Evolutionary conservation across 2,113 vertebrate genomes (phyloP).

Genomic region (Melanerpes aurifrons): DNA sequence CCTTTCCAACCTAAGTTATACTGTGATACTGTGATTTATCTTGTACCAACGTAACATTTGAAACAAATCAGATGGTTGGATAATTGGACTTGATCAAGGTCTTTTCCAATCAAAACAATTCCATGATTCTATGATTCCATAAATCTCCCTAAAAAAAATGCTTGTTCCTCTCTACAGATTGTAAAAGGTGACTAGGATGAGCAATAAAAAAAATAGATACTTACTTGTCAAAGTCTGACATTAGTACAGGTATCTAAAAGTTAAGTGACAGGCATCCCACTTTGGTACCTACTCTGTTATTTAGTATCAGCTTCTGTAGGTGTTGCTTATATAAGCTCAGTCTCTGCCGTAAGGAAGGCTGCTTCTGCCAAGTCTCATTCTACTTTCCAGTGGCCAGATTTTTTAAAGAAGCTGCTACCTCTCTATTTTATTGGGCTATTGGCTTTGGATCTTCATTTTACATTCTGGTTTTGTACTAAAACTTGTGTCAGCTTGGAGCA

Average conservation of each 20-base stretch:
- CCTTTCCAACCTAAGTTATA: no score
- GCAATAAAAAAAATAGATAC: neutral
- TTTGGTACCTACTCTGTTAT: neutral
- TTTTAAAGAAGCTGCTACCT: neutral
- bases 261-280: neutral
- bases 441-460: neutral
- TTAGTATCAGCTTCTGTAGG: neutral
- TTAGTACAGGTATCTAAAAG: neutral
- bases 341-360: neutral
- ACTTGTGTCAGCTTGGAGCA: neutral
- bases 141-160: neutral
- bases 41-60: neutral
- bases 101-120: no score
- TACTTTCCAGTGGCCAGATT: neutral
- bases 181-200: neutral
- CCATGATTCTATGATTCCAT: no score
- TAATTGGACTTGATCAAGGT: no score
- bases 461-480: neutral
- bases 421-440: neutral
- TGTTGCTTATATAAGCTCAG: neutral
- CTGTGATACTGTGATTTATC: neutral
- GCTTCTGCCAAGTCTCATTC: neutral
- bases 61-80: neutral
- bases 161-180: neutral
- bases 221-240: neutral